Conservation (phyloP, 2,113 vertebrate species). For the Hemichromis elongatus region DNA sequence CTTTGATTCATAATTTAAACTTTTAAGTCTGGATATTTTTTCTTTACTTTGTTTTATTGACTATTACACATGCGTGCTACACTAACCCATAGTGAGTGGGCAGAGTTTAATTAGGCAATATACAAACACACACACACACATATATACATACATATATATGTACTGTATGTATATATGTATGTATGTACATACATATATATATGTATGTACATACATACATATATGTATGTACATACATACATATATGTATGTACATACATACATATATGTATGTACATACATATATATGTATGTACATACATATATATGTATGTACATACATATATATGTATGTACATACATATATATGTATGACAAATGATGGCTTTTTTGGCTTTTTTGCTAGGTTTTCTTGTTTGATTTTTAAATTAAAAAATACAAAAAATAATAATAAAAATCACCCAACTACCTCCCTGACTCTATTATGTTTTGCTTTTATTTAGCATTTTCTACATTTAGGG, state of each 20-base stretch:
- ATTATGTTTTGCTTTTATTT: background rate
- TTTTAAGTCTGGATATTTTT: background rate
- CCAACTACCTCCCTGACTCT: background rate
- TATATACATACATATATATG: too few relatives aligned
- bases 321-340: too few relatives aligned
- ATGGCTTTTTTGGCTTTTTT: constrained; percentile 54
- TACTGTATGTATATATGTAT: too few relatives aligned
- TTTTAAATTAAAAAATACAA: background rate
- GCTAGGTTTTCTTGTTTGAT: background rate
- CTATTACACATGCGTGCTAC: background rate
- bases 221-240: too few relatives aligned
- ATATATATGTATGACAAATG: constrained; percentile 71
- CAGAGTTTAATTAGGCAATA: background rate
- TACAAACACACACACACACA: background rate
- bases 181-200: too few relatives aligned
- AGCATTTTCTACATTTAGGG: background rate
- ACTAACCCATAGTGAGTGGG: background rate
- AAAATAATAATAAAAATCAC: background rate
- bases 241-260: background rate
- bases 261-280: too few relatives aligned
- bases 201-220: too few relatives aligned
- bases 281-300: too few relatives aligned
- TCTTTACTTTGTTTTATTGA: background rate
- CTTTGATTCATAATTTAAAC: background rate
- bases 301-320: too few relatives aligned